Conservation (phyloP, 2,888 invertebrate genomes). For the Nemotelus pantherinus region DNA sequence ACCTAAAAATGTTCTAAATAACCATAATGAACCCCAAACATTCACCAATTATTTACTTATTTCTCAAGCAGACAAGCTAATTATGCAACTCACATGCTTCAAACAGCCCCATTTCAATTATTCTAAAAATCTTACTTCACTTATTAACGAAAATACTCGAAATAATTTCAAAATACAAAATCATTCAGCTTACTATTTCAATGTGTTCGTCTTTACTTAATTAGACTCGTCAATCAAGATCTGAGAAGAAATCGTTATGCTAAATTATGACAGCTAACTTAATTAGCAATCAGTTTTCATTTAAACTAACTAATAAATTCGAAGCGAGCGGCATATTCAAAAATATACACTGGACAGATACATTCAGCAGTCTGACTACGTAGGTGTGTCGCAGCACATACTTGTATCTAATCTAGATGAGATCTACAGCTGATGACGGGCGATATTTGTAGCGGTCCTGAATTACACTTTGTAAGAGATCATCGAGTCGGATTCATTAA, state of each 20-base stretch:
- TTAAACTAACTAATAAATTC: conserved; percentile 1
- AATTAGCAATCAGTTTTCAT: conserved; percentile 41
- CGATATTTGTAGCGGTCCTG: conserved; percentile 23
- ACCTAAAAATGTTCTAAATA: no score
- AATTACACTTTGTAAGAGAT: conserved; percentile 11
- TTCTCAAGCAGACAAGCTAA: no score
- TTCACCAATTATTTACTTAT: no score
- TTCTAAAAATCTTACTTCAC: background rate
- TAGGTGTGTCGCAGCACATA: background rate
- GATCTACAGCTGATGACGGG: conserved; percentile 26
- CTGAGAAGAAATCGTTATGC: conserved; percentile 12
- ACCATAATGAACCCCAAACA: no score
- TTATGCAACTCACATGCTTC: no score
- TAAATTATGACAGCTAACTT: conserved; percentile 43
- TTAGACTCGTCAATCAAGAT: conserved; percentile 41
- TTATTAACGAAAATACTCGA: background rate
- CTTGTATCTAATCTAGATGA: background rate
- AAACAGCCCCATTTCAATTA: no score
- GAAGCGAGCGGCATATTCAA: background rate
- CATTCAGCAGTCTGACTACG: background rate
- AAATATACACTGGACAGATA: background rate
- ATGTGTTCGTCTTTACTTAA: conserved; percentile 35
- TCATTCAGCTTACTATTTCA: background rate
- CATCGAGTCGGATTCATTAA: conserved; percentile 18
- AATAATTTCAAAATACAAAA: no score